A percentile compares a stretch with the other conserved stretches of the same genome.
Evolutionary conservation across 2,888 invertebrate genomes (phyloP).

Genomic region (Aphodius granarius): DNA sequence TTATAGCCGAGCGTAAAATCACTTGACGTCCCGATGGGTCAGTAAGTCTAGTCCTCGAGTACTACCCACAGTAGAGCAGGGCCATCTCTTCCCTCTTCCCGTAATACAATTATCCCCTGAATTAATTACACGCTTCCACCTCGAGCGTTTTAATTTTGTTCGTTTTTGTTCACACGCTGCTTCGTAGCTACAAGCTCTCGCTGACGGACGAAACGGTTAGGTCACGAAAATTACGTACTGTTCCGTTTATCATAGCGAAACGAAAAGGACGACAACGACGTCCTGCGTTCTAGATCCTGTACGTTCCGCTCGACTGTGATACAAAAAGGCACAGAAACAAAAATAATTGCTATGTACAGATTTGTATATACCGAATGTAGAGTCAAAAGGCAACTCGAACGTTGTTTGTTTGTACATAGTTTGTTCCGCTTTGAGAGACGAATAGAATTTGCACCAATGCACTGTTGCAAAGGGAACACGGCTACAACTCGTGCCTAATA

Average conservation of each 20-base stretch:
- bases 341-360: not conserved
- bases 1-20: not conserved
- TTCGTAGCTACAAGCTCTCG: not conserved
- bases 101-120: slow-evolving; percentile 44
- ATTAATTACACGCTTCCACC: slow-evolving; percentile 44
- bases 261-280: not conserved
- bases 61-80: slow-evolving; percentile 24
- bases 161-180: not conserved
- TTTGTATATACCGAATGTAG: not conserved
- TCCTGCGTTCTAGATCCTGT: not conserved
- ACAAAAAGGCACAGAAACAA: too few relatives aligned
- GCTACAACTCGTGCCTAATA: not conserved
- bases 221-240: not conserved
- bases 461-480: not conserved
- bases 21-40: not conserved
- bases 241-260: not conserved
- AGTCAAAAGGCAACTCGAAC: not conserved
- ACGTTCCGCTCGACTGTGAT: not conserved
- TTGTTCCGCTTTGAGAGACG: not conserved
- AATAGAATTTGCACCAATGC: not conserved
- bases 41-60: not conserved
- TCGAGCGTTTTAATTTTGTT: slow-evolving; percentile 35
- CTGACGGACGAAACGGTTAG: not conserved
- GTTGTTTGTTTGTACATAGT: not conserved
- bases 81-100: slow-evolving; percentile 38